Evolutionary conservation across 2,797 vertebrate genomes (phyloP).

Genomic region (Spizella passerina): DNA sequence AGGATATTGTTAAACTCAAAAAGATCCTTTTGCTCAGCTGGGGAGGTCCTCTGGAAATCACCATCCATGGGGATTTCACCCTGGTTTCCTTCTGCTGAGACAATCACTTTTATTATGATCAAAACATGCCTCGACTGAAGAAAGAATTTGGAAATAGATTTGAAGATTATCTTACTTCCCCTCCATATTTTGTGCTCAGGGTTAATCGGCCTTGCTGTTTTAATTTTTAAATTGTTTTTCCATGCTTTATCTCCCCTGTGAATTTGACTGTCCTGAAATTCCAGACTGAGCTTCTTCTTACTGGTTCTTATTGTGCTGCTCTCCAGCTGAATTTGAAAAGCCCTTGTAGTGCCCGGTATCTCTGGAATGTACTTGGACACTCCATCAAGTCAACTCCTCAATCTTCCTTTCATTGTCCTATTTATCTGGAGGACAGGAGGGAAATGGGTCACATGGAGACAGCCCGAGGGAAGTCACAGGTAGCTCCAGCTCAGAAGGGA

Average conservation of each 20-base stretch:
- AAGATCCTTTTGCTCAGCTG: not conserved
- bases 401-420: not conserved
- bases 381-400: not conserved
- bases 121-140: not conserved
- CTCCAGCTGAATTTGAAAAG: not conserved
- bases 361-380: slow-evolving; percentile 12
- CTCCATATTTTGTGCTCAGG: not conserved
- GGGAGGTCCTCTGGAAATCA: not conserved
- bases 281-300: slow-evolving; percentile 21
- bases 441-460: rapidly evolving
- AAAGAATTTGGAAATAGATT: not conserved
- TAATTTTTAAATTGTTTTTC: not conserved
- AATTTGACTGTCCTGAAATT: not conserved
- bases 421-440: not conserved
- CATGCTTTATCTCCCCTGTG: not conserved
- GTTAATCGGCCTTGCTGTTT: not conserved
- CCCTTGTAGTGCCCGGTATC: not conserved
- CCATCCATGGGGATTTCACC: not conserved
- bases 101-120: not conserved
- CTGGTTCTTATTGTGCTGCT: not conserved
- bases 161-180: not conserved
- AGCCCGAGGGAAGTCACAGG: not conserved
- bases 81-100: not conserved
- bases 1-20: not conserved
- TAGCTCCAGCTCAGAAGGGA: not conserved